Evolutionary conservation across 2,113 vertebrate species (phyloP).

Genomic region (Excalfactoria chinensis): DNA sequence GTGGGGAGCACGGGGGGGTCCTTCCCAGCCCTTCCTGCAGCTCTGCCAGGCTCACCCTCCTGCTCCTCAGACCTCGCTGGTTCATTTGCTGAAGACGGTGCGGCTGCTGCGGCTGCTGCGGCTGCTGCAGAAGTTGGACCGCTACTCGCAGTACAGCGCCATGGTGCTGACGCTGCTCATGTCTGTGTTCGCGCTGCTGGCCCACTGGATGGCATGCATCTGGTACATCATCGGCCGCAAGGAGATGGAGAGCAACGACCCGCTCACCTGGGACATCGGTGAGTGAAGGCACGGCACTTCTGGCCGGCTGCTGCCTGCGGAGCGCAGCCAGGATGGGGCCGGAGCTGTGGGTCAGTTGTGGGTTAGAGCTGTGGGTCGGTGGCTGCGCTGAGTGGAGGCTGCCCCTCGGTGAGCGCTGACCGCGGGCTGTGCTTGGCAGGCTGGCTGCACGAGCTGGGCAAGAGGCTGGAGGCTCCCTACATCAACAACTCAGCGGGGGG

Average conservation of each 20-base stretch:
- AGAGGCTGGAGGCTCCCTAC: constrained; percentile 91
- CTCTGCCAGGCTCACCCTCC: accelerated
- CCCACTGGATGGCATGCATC: constrained; percentile 92
- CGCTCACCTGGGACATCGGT: constrained; percentile 95
- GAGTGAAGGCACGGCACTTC: constrained; percentile 48
- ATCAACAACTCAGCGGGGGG: constrained; percentile 89
- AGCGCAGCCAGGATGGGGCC: accelerated
- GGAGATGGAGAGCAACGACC: constrained; percentile 89
- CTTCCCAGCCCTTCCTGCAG: not conserved
- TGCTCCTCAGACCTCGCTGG: constrained; percentile 79
- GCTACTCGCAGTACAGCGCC: constrained; percentile 93
- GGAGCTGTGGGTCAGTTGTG: too few relatives aligned
- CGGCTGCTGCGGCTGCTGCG: constrained; percentile 88
- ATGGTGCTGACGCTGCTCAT: constrained; percentile 92
- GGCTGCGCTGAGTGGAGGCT: not conserved
- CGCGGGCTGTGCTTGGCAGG: constrained; percentile 75
- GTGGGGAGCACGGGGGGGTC: accelerated
- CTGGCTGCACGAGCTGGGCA: constrained; percentile 94
- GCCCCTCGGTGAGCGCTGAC: not conserved
- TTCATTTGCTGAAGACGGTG: constrained; percentile 89
- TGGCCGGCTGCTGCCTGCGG: not conserved
- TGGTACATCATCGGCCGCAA: constrained; percentile 91
- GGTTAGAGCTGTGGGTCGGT: too few relatives aligned
- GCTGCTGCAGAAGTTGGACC: constrained; percentile 90
- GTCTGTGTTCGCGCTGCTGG: constrained; percentile 91